Conservation (phyloP, 2,113 vertebrate genomes). For the Myanophis thanlyinensis region DNA sequence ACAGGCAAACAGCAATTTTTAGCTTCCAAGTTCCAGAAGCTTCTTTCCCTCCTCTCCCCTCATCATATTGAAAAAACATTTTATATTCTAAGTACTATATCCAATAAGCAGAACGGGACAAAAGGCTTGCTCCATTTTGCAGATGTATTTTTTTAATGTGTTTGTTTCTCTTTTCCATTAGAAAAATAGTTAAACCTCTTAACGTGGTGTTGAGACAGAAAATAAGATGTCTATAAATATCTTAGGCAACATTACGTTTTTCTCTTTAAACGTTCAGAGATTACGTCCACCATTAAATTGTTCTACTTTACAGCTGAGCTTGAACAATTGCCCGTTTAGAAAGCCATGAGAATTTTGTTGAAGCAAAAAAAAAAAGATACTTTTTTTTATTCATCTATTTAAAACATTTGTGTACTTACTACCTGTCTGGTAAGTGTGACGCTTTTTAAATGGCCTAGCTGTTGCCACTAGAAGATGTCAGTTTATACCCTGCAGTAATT, state of each 20-base stretch:
- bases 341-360: neutral
- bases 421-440: neutral
- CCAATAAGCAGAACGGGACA: neutral
- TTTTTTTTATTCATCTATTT: neutral
- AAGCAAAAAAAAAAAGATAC: neutral
- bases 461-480: neutral
- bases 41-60: neutral
- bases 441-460: neutral
- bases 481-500: neutral
- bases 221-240: neutral
- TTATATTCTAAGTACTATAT: neutral
- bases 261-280: neutral
- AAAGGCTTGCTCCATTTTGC: neutral
- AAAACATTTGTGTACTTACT: neutral
- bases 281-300: neutral
- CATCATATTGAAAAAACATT: neutral
- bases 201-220: neutral
- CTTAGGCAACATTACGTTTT: neutral
- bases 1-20: neutral
- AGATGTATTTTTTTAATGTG: neutral
- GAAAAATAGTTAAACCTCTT: neutral
- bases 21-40: neutral
- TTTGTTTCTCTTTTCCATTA: neutral
- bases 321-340: neutral
- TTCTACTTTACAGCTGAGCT: neutral